phyloP scores from a whole-genome alignment of 2,888 invertebrate species.

The Caenorhabditis sp. region DNA sequence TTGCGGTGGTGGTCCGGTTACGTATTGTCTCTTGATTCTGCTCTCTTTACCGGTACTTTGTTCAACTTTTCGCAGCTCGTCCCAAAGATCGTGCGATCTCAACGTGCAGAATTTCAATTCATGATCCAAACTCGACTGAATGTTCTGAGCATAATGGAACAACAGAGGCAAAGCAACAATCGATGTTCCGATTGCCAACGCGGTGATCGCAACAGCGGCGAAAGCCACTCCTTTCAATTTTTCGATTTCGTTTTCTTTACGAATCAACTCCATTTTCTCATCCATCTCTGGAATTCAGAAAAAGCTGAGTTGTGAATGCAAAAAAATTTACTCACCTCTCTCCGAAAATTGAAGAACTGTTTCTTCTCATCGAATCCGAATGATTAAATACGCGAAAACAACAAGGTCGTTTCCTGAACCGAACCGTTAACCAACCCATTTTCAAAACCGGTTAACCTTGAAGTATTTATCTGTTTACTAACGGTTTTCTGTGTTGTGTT shows the following conservation, averaged over 20 bases:
- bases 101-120: slow-evolving; percentile 46
- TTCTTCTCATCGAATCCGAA: neutral
- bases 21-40: slow-evolving; percentile 16
- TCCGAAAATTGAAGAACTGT: neutral
- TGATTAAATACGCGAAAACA: neutral
- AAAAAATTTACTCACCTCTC: too few relatives aligned
- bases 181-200: slow-evolving; percentile 31
- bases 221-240: slow-evolving; percentile 19
- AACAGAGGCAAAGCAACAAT: slow-evolving; percentile 41
- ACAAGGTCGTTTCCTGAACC: neutral
- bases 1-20: slow-evolving; percentile 3
- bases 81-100: slow-evolving; percentile 49
- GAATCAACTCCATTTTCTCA: slow-evolving; percentile 19
- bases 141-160: slow-evolving; percentile 40
- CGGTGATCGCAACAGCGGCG: slow-evolving; percentile 29
- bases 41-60: neutral
- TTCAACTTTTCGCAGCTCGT: slow-evolving; percentile 32
- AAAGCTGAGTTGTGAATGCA: too few relatives aligned
- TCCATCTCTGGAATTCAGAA: slow-evolving; percentile 34
- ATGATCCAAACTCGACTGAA: slow-evolving; percentile 41
- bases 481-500: neutral
- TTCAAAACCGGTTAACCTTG: neutral
- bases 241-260: slow-evolving; percentile 36
- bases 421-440: neutral
- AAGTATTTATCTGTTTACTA: neutral